These are phyloP conservation scores for Xyrichtys novacula DNA, from an alignment of 2,797 vertebrate genomes.

Conservation along the genomic window DNA sequence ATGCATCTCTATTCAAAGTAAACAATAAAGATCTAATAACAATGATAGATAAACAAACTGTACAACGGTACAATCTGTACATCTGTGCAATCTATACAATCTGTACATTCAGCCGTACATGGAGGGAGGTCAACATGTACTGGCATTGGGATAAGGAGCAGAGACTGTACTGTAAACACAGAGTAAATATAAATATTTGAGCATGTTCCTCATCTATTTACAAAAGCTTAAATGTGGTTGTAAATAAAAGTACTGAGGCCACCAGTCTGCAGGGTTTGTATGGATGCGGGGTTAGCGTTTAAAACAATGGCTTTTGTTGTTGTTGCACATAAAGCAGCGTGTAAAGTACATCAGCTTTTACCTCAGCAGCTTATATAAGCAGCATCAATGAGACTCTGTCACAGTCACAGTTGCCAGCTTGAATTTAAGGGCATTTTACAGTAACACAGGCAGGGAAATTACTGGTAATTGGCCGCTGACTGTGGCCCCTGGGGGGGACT, in stretches of 20 bases:
- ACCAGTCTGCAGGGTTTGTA: neutral
- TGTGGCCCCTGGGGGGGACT: constrained; percentile 20
- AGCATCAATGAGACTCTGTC: constrained; percentile 4
- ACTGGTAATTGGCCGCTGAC: constrained; percentile 49
- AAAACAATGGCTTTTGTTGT: neutral
- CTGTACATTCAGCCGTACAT: too few relatives aligned
- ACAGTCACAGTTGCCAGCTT: constrained; percentile 27
- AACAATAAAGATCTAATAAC: too few relatives aligned
- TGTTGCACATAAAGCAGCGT: neutral
- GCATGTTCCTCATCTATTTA: too few relatives aligned
- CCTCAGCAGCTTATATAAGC: constrained; percentile 5
- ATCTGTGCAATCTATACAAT: too few relatives aligned
- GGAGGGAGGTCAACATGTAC: too few relatives aligned
- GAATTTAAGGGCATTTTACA: constrained; percentile 33
- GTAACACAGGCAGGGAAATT: constrained; percentile 24
- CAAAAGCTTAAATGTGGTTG: too few relatives aligned
- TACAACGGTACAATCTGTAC: too few relatives aligned
- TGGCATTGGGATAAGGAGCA: too few relatives aligned
- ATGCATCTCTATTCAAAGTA: too few relatives aligned
- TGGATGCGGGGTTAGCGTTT: neutral
- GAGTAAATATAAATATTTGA: too few relatives aligned
- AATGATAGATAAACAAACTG: too few relatives aligned
- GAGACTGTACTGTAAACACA: too few relatives aligned
- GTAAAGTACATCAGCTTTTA: neutral
- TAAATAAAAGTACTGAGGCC: neutral